These are phyloP conservation scores for Lissocephala sabroskyi DNA, from an alignment of 2,888 invertebrate genomes.

Conservation along the genomic window DNA sequence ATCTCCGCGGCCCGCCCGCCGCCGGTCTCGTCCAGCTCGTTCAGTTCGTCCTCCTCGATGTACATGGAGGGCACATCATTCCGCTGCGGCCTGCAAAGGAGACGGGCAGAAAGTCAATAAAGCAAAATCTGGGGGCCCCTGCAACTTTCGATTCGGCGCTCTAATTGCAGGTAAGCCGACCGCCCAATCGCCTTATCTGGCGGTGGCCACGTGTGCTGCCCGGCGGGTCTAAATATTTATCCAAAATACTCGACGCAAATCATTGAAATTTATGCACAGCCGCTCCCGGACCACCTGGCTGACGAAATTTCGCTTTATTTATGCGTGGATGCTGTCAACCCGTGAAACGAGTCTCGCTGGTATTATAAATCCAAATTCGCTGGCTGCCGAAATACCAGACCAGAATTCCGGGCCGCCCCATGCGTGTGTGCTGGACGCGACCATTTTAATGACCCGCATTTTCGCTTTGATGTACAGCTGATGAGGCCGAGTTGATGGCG, in stretches of 20 bases:
- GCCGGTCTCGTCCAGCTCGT: conserved; percentile 70
- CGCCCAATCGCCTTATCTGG: too few species aligned
- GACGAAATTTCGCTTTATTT: conserved; percentile 16
- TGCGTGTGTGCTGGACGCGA: not conserved
- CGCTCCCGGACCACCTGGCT: conserved; percentile 20
- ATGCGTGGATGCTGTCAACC: conserved; percentile 7
- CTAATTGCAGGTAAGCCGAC: too few species aligned
- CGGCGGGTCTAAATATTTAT: conserved; percentile 47
- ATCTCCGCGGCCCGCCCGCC: conserved; percentile 65
- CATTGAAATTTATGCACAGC: conserved; percentile 52
- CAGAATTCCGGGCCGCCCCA: not conserved
- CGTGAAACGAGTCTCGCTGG: not conserved
- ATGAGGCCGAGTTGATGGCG: too few species aligned
- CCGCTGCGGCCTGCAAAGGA: conserved; percentile 69
- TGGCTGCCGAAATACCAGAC: not conserved
- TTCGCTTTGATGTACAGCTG: conserved; percentile 48
- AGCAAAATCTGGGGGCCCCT: conserved; percentile 34
- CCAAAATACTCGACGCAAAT: conserved; percentile 41
- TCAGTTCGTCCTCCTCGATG: conserved; percentile 72
- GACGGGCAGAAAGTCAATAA: conserved; percentile 11
- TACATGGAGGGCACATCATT: conserved; percentile 73
- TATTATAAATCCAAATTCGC: not conserved
- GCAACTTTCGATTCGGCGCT: conserved; percentile 19
- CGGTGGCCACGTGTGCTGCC: conserved; percentile 1
- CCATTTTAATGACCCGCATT: conserved; percentile 57